Percentiles rank a stretch among this genome's conserved stretches.
phyloP scores from a whole-genome alignment of 1,140 invertebrate species.

The Lordiphosa clarofinis region DNA sequence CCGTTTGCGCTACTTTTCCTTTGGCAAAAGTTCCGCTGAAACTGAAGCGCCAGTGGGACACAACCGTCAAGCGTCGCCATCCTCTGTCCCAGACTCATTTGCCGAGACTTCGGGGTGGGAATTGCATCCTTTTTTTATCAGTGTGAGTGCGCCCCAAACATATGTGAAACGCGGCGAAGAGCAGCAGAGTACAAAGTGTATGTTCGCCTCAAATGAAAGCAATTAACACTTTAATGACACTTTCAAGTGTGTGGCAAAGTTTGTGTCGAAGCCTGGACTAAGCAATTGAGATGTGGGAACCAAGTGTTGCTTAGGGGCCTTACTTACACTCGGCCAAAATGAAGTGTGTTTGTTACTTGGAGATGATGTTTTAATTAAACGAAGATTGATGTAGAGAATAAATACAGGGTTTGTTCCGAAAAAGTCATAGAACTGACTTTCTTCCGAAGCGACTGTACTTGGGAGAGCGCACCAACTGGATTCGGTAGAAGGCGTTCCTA shows the following conservation, averaged over 20 bases:
- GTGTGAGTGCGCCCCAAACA: conserved; percentile 21
- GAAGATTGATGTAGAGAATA: too few species aligned
- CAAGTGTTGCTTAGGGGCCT: not conserved
- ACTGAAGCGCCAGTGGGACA: conserved; percentile 27
- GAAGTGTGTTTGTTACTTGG: too few species aligned
- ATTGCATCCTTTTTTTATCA: conserved; percentile 46
- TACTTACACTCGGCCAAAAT: conserved; percentile 7
- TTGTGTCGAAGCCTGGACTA: conserved; percentile 28
- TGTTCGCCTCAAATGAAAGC: conserved; percentile 55
- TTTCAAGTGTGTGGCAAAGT: conserved; percentile 65
- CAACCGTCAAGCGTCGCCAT: conserved; percentile 29
- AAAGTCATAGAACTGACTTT: too few species aligned
- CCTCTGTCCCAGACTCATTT: conserved; percentile 30
- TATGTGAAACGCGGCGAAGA: conserved; percentile 3
- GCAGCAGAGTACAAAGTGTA: conserved; percentile 1
- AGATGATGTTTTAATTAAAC: too few species aligned
- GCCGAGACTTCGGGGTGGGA: conserved; percentile 10
- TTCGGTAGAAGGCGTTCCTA: too few species aligned
- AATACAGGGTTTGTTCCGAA: too few species aligned
- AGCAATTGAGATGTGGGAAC: conserved; percentile 13
- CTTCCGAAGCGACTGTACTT: too few species aligned
- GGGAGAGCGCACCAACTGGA: too few species aligned
- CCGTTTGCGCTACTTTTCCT: conserved; percentile 62
- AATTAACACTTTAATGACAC: conserved; percentile 76
- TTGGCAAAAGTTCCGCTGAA: conserved; percentile 47